Evolutionary conservation across 1,140 invertebrate genomes (phyloP).

Genomic region (Brachionus sp.): DNA sequence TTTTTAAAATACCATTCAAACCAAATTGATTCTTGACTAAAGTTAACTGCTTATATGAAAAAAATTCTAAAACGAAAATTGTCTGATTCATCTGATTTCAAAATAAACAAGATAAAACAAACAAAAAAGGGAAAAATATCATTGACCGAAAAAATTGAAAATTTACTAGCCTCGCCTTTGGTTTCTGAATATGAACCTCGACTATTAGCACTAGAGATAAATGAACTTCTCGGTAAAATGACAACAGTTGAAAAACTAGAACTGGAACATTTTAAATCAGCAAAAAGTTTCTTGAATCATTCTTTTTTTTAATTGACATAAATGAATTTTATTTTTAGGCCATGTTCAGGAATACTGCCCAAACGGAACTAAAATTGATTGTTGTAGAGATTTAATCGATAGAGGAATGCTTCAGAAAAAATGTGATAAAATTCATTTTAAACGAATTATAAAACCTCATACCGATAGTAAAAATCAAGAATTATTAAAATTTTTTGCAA

Average conservation of each 20-base stretch:
- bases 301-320: not conserved
- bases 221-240: conserved; percentile 8
- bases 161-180: not conserved
- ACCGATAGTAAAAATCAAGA: conserved; percentile 68
- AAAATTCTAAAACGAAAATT: conserved; percentile 19
- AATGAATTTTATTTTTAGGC: not conserved
- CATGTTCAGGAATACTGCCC: conserved; percentile 46
- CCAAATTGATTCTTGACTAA: not conserved
- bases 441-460: conserved; percentile 92
- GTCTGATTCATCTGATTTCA: not conserved
- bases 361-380: conserved; percentile 23
- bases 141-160: not conserved
- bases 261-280: conserved; percentile 41
- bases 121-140: not conserved
- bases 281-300: not conserved
- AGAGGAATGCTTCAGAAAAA: conserved; percentile 51
- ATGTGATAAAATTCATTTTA: conserved; percentile 89
- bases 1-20: not conserved
- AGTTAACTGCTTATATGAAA: conserved; percentile 7
- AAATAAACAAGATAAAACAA: not conserved
- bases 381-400: not conserved
- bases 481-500: not conserved
- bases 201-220: not conserved
- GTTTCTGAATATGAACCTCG: conserved; percentile 7
- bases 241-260: conserved; percentile 36